Percentiles rank a stretch among this genome's conserved stretches.
Evolutionary conservation across 2,113 vertebrate species (phyloP).

Genomic region (Tragelaphus strepsiceros): DNA sequence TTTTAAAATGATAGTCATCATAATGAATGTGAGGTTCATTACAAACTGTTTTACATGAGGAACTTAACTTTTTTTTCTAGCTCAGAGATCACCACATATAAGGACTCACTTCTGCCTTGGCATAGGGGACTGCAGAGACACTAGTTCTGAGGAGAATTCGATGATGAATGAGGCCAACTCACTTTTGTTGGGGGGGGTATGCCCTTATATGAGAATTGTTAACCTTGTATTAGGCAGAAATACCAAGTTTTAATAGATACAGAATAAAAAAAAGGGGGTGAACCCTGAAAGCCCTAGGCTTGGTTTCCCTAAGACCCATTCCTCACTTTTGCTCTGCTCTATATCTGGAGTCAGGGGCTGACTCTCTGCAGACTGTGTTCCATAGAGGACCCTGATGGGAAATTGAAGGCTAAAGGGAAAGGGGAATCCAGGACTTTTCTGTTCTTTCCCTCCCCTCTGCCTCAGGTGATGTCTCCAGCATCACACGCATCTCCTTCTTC

Average conservation of each 20-base stretch:
- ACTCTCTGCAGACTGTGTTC: neutral
- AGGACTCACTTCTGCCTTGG: neutral
- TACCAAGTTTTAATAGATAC: neutral
- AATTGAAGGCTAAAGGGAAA: neutral
- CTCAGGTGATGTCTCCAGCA: neutral
- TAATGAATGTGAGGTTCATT: neutral
- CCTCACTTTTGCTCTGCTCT: neutral
- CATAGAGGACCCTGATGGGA: neutral
- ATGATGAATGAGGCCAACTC: neutral
- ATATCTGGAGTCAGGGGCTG: neutral
- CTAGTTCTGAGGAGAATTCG: neutral
- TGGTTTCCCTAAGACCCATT: neutral
- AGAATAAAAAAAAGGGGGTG: neutral
- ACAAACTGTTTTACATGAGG: neutral
- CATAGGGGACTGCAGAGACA: neutral
- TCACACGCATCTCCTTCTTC: neutral
- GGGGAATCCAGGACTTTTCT: neutral
- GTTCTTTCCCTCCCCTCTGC: neutral
- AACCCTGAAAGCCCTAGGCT: neutral
- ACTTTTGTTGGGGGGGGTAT: neutral
- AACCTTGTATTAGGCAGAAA: neutral
- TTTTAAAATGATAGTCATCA: neutral
- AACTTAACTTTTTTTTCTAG: neutral
- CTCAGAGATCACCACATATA: neutral
- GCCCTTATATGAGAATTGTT: neutral